Evolutionary conservation across 2,797 vertebrate genomes (phyloP).

Genomic region (Siniperca scherzeri): DNA sequence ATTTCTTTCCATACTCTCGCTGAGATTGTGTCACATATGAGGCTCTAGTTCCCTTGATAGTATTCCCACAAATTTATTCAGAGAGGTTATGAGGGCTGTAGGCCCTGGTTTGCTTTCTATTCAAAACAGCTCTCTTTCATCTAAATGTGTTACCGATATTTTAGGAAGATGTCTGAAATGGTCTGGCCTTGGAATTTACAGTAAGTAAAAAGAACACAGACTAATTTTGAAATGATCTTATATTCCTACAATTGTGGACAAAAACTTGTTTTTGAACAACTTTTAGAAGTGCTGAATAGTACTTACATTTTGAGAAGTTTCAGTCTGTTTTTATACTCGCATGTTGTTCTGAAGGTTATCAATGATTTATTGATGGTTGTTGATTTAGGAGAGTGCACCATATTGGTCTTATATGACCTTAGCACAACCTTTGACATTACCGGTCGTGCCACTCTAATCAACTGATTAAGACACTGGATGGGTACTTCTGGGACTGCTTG

Average conservation of each 20-base stretch:
- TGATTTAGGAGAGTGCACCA: conserved; percentile 7
- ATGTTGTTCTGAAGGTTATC: neutral
- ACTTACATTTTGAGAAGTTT: neutral
- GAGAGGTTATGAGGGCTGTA: conserved; percentile 47
- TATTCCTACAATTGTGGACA: neutral
- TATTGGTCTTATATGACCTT: conserved; percentile 7
- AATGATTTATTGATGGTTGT: conserved; percentile 1
- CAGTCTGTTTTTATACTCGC: neutral
- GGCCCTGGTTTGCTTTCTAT: conserved; percentile 45
- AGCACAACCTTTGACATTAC: neutral
- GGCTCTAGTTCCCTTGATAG: conserved; percentile 35
- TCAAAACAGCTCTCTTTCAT: conserved; percentile 56
- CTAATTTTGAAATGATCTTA: neutral
- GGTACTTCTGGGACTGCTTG: neutral
- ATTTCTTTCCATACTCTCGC: conserved; percentile 49
- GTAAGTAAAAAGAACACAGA: conserved; percentile 10
- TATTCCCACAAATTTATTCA: conserved; percentile 57
- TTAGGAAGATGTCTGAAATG: conserved; percentile 24
- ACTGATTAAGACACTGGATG: neutral
- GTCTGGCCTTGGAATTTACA: conserved; percentile 25
- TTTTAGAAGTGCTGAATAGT: neutral
- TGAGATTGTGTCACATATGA: conserved; percentile 53
- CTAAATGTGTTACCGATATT: conserved; percentile 41
- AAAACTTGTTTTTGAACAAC: neutral
- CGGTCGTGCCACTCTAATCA: conserved; percentile 19